Conservation (phyloP, 2,888 invertebrate genomes). For the Pteria penguin region DNA sequence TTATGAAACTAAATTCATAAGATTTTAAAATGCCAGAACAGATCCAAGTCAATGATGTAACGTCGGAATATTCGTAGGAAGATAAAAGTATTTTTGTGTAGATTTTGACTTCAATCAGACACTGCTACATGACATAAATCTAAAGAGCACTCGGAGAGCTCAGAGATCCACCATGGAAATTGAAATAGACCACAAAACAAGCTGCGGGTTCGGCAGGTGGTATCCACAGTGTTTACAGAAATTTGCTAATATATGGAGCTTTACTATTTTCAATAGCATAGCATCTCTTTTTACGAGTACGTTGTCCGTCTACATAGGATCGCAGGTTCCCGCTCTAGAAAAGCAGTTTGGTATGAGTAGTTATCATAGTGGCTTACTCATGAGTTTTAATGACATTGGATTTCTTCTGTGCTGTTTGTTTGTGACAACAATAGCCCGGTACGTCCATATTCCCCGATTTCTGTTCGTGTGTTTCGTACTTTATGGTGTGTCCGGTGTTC, state of each 20-base stretch:
- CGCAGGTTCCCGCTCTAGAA: slow-evolving; percentile 37
- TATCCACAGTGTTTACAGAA: slow-evolving; percentile 25
- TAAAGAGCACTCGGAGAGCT: no score
- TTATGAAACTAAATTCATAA: no score
- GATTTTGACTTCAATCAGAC: no score
- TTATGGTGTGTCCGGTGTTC: slow-evolving; percentile 34
- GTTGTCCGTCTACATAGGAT: slow-evolving; percentile 21
- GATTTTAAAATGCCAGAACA: no score
- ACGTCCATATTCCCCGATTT: slow-evolving; percentile 36
- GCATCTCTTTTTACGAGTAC: slow-evolving; percentile 20
- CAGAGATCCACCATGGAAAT: background rate
- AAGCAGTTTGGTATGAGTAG: slow-evolving; percentile 37
- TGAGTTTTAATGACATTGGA: slow-evolving; percentile 40
- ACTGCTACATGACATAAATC: no score
- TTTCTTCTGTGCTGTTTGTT: slow-evolving; percentile 16
- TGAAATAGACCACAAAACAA: background rate
- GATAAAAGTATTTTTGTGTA: no score
- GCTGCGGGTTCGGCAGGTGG: slow-evolving; percentile 40
- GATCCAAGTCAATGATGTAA: no score
- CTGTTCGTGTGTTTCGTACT: slow-evolving; percentile 23
- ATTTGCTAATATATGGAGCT: slow-evolving; percentile 41
- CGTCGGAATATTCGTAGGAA: no score
- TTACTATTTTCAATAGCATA: slow-evolving; percentile 40
- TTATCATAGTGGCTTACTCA: slow-evolving; percentile 31
- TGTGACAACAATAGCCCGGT: slow-evolving; percentile 10